A percentile compares a stretch with the other conserved stretches of the same genome.
Conservation (phyloP, 2,113 vertebrate genomes). For the Microtus oregoni region DNA sequence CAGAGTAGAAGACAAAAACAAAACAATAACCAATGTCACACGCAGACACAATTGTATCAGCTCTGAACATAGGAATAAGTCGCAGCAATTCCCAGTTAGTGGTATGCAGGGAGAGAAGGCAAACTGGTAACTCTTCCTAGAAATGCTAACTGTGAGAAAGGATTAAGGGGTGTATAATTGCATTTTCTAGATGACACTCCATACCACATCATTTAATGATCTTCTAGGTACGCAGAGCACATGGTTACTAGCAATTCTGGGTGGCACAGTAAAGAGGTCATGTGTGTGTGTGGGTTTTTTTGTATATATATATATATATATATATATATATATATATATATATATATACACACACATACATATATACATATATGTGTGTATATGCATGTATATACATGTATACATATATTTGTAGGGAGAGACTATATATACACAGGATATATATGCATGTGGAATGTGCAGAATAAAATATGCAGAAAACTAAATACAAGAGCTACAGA, state of each 20-base stretch:
- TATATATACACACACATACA: no score
- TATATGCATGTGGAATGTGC: background rate
- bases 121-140: conserved; percentile 9
- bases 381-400: background rate
- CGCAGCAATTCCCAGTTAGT: background rate
- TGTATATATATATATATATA: rapidly evolving
- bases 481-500: background rate
- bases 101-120: background rate
- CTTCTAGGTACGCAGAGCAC: conserved; percentile 7
- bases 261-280: background rate
- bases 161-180: background rate
- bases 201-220: background rate
- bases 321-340: rapidly evolving
- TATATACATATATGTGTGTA: background rate
- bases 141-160: background rate
- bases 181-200: background rate
- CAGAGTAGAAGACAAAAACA: background rate
- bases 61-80: background rate
- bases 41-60: background rate
- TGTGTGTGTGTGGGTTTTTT: background rate
- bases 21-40: background rate
- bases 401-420: background rate
- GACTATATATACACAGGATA: background rate
- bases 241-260: background rate
- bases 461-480: background rate